These are phyloP conservation scores for Xanthia togata DNA, from an alignment of 2,888 invertebrate genomes.

Conservation along the genomic window DNA sequence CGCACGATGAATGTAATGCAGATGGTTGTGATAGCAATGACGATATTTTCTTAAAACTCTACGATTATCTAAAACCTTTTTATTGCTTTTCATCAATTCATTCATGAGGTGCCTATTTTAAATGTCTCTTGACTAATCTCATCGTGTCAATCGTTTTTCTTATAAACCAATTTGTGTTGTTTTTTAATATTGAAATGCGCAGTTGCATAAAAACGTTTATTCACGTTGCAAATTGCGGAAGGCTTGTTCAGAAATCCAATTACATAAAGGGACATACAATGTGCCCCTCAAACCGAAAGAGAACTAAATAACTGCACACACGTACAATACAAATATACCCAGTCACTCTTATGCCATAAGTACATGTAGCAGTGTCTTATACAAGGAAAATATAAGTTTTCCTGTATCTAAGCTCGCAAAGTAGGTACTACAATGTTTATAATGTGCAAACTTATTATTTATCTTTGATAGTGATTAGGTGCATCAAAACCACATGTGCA, in stretches of 20 bases:
- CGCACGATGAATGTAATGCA: slow-evolving; percentile 6
- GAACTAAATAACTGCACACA: not conserved
- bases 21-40: slow-evolving; percentile 9
- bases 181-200: not conserved
- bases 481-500: not conserved
- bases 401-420: slow-evolving; percentile 41
- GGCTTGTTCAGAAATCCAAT: slow-evolving; percentile 1
- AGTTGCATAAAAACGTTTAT: not conserved
- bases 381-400: slow-evolving; percentile 55
- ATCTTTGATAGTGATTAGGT: slow-evolving; percentile 33
- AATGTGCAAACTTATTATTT: slow-evolving; percentile 24
- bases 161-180: not conserved
- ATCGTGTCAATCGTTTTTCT: not conserved
- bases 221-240: not conserved
- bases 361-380: slow-evolving; percentile 17
- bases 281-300: not conserved
- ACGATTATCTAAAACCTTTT: not conserved
- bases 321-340: slow-evolving; percentile 8
- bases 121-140: not conserved
- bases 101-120: not conserved
- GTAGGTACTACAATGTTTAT: slow-evolving; percentile 20
- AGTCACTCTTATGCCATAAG: slow-evolving; percentile 20
- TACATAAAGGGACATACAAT: not conserved
- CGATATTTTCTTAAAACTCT: not conserved
- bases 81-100: not conserved